A percentile compares a stretch with the other conserved stretches of the same genome.
Conservation (phyloP, 2,797 vertebrate species). For the Natrix natrix region DNA sequence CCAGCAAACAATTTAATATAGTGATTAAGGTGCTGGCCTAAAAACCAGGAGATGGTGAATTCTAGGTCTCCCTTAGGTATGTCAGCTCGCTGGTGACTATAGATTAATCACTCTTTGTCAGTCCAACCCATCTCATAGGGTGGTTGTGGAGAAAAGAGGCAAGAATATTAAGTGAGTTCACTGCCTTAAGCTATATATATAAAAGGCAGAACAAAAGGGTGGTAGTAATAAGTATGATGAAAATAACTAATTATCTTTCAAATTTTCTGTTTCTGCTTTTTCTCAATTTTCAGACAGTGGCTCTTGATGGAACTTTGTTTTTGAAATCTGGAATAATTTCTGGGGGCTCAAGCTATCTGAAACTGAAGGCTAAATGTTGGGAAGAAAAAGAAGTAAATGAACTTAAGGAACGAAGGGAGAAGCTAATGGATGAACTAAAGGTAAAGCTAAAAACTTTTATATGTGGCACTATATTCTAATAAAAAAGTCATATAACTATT, state of each 20-base stretch:
- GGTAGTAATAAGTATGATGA: not conserved
- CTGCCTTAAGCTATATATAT: not conserved
- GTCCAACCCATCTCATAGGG: not conserved
- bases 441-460: conserved; percentile 67
- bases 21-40: not conserved
- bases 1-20: not conserved
- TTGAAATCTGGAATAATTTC: conserved; percentile 92
- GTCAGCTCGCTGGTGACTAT: not conserved
- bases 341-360: conserved; percentile 87
- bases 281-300: conserved; percentile 77
- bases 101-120: not conserved
- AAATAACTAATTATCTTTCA: not conserved
- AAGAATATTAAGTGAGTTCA: not conserved
- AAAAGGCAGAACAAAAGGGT: not conserved
- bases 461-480: not conserved
- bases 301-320: conserved; percentile 93
- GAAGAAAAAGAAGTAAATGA: conserved; percentile 84
- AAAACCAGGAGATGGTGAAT: not conserved
- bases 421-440: conserved; percentile 78
- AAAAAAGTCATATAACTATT: not conserved
- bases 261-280: not conserved
- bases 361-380: conserved; percentile 86
- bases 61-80: not conserved
- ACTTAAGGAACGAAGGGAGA: conserved; percentile 81
- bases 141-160: not conserved